A percentile compares a stretch with the other conserved stretches of the same genome.
These are phyloP conservation scores for Forbesichthys agassizii DNA, from an alignment of 2,113 vertebrate species.

Conservation along the genomic window DNA sequence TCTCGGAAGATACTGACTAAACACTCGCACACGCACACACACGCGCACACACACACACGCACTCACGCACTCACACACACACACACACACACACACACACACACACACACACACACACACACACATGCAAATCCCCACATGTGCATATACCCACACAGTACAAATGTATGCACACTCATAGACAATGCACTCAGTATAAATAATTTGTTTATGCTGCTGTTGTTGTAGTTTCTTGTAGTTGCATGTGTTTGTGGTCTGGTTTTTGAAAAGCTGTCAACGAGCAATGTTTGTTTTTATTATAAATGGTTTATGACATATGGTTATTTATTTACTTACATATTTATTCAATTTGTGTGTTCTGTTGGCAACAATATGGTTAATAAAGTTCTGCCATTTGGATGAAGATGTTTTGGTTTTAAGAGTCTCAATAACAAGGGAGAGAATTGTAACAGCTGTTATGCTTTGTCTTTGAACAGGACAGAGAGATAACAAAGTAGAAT, in stretches of 20 bases:
- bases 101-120: background rate
- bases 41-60: background rate
- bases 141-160: slow-evolving; percentile 12
- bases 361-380: slow-evolving; percentile 51
- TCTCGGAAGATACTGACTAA: too few relatives aligned
- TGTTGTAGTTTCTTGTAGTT: slow-evolving; percentile 63
- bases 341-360: slow-evolving; percentile 57
- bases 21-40: slow-evolving; percentile 3
- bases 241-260: slow-evolving; percentile 57
- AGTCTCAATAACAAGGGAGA: background rate
- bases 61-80: too few relatives aligned
- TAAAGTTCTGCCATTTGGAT: slow-evolving; percentile 63
- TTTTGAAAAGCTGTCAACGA: background rate
- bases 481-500: background rate
- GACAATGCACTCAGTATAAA: slow-evolving; percentile 19
- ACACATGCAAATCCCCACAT: slow-evolving; percentile 44
- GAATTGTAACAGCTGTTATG: slow-evolving; percentile 11
- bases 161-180: background rate
- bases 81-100: slow-evolving; percentile 7
- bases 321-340: slow-evolving; percentile 57
- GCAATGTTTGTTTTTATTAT: slow-evolving; percentile 1
- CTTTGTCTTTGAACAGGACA: slow-evolving; percentile 2
- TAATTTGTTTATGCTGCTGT: slow-evolving; percentile 60
- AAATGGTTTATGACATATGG: slow-evolving; percentile 47
- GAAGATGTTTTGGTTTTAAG: slow-evolving; percentile 26